Percentiles rank a stretch among this genome's conserved stretches.
phyloP scores from a whole-genome alignment of 2,888 invertebrate genomes.

The Melieria omissa region DNA sequence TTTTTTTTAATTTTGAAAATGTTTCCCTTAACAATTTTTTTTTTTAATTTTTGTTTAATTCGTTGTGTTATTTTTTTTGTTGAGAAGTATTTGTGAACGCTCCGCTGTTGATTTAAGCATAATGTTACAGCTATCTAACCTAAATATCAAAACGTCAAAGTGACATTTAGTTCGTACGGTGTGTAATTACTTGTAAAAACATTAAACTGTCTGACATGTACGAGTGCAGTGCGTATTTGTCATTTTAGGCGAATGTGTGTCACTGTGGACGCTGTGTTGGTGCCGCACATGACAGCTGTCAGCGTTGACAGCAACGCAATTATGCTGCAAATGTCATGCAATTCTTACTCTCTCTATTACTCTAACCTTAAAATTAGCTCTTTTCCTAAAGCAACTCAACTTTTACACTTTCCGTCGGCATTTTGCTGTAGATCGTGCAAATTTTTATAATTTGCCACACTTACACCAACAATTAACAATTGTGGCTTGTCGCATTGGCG shows the following conservation, averaged over 20 bases:
- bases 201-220: conserved; percentile 20
- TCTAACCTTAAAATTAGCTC: too few relatives aligned
- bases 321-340: conserved; percentile 8
- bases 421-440: too few relatives aligned
- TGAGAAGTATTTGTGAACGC: neutral
- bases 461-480: too few relatives aligned
- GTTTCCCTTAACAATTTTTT: neutral
- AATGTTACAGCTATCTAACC: conserved; percentile 49
- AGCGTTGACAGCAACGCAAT: conserved; percentile 16
- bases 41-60: neutral
- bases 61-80: neutral
- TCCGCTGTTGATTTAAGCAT: conserved; percentile 4
- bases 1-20: conserved; percentile 2
- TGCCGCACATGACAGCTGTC: conserved; percentile 20
- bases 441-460: too few relatives aligned
- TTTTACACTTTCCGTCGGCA: too few relatives aligned
- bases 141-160: conserved; percentile 47
- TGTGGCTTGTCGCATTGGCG: too few relatives aligned
- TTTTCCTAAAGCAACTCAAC: too few relatives aligned
- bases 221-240: neutral
- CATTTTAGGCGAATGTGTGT: neutral
- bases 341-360: conserved; percentile 4
- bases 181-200: conserved; percentile 60
- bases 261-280: neutral
- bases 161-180: conserved; percentile 40